phyloP scores from a whole-genome alignment of 2,888 invertebrate species.

The Clivina fossor region DNA sequence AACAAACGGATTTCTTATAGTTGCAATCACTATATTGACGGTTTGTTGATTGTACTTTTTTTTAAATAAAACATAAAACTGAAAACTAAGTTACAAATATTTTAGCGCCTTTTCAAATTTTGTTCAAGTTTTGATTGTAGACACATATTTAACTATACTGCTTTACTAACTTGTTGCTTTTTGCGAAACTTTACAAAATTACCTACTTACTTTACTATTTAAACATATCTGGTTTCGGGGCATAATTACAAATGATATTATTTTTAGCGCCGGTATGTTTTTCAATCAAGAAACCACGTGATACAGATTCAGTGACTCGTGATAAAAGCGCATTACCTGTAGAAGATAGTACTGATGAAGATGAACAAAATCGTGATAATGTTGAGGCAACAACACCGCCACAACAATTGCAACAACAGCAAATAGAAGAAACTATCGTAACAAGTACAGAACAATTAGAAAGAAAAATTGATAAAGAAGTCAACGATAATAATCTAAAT shows the following conservation, averaged over 20 bases:
- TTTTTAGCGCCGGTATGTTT: constrained; percentile 74
- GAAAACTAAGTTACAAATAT: no score
- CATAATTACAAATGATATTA: constrained; percentile 21
- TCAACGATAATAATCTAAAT: constrained; percentile 25
- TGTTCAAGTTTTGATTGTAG: not conserved
- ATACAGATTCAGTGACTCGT: constrained; percentile 63
- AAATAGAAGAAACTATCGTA: not conserved
- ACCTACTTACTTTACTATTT: no score
- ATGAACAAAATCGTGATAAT: constrained; percentile 41
- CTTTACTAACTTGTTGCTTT: no score
- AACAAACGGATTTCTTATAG: no score
- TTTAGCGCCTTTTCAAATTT: no score
- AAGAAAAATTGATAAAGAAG: not conserved
- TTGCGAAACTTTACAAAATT: not conserved
- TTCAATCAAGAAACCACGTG: constrained; percentile 78
- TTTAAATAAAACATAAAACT: no score
- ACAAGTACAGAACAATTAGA: constrained; percentile 11
- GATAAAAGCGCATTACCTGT: constrained; percentile 73
- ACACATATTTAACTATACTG: no score
- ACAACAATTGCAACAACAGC: not conserved
- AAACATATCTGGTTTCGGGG: not conserved
- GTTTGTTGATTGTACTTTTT: no score
- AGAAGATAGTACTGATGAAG: constrained; percentile 75
- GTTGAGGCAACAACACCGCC: constrained; percentile 30
- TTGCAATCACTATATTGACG: no score